Evolutionary conservation across 2,113 vertebrate species (phyloP).

Genomic region (Tetrao urogallus): DNA sequence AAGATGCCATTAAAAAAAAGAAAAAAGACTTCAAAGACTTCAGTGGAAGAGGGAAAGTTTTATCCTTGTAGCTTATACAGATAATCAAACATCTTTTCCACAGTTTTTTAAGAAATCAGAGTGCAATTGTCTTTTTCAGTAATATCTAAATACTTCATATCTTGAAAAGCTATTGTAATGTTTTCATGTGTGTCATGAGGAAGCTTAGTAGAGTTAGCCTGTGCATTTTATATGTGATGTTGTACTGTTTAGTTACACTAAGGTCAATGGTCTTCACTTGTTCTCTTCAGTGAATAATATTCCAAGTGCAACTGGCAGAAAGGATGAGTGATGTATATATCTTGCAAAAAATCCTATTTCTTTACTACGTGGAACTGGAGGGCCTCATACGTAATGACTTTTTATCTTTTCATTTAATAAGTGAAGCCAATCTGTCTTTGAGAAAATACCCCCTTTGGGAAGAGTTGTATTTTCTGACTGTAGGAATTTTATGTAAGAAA

Average conservation of each 20-base stretch:
- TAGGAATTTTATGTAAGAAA: not conserved
- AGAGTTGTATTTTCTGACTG: not conserved
- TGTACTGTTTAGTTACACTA: not conserved
- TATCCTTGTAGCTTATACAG: not conserved
- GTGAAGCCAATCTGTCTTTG: not conserved
- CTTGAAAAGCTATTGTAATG: not conserved
- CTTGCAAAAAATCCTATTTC: not conserved
- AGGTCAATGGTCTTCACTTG: not conserved
- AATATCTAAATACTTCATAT: not conserved
- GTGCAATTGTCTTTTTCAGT: not conserved
- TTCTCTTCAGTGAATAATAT: not conserved
- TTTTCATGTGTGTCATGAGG: not conserved
- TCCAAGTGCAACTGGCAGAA: not conserved
- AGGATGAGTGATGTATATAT: not conserved
- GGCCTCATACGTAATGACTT: not conserved
- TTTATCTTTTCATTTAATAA: not conserved
- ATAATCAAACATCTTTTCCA: not conserved
- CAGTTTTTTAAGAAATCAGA: not conserved
- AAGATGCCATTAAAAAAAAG: not conserved
- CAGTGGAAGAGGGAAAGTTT: not conserved
- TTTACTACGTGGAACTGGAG: not conserved
- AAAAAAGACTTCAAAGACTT: not conserved
- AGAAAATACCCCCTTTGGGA: not conserved
- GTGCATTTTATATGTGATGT: not conserved
- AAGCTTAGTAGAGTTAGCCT: not conserved